A percentile compares a stretch with the other conserved stretches of the same genome.
phyloP scores from a whole-genome alignment of 2,797 vertebrate species.

The Sebastes cheni region DNA sequence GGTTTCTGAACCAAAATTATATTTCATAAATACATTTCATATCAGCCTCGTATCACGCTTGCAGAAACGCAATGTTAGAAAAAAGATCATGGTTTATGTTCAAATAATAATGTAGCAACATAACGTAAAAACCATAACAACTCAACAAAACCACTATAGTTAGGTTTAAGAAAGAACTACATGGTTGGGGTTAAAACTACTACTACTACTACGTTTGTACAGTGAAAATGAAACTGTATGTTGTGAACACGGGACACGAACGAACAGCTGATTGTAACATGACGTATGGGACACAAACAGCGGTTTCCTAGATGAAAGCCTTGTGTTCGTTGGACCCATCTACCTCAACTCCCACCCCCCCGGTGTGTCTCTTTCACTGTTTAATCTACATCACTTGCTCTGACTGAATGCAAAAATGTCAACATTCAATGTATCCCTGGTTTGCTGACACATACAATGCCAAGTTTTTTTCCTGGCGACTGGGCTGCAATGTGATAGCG shows the following conservation, averaged over 20 bases:
- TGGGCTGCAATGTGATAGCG: not conserved
- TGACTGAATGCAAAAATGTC: not conserved
- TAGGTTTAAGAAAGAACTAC: too few relatives aligned
- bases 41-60: too few relatives aligned
- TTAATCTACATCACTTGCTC: not conserved
- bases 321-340: not conserved
- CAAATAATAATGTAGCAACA: too few relatives aligned
- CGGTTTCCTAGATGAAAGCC: not conserved
- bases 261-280: too few relatives aligned
- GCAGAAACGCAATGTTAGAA: too few relatives aligned
- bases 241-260: not conserved
- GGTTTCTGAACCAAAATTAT: not conserved
- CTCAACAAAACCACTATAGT: too few relatives aligned
- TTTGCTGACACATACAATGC: not conserved
- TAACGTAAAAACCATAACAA: too few relatives aligned
- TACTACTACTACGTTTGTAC: not conserved
- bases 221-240: not conserved
- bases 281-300: too few relatives aligned
- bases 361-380: not conserved
- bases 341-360: not conserved
- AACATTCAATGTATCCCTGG: not conserved
- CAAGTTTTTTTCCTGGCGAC: not conserved
- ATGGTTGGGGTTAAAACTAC: not conserved
- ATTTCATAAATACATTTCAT: too few relatives aligned
- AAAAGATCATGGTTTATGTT: too few relatives aligned